These are phyloP conservation scores for Drosophila affinis DNA, from an alignment of 2,888 invertebrate genomes.

Conservation along the genomic window DNA sequence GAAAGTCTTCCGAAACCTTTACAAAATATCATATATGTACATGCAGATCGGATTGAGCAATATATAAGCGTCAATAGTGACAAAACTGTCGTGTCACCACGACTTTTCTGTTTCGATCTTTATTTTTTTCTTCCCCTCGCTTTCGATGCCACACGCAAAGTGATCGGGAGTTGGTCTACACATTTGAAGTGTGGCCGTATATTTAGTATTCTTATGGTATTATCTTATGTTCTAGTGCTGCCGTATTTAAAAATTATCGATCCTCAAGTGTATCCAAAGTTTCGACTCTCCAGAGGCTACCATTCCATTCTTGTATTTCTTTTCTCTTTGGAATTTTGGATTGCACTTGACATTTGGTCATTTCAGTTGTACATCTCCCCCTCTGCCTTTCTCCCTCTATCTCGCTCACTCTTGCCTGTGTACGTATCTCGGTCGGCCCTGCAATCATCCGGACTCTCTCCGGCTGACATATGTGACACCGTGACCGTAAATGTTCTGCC, in stretches of 20 bases:
- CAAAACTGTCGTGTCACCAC: too few relatives aligned
- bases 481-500: conserved; percentile 72
- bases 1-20: too few relatives aligned
- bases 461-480: conserved; percentile 59
- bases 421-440: conserved; percentile 19
- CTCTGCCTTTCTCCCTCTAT: neutral
- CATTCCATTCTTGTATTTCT: conserved; percentile 8
- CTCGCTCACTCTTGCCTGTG: conserved; percentile 1
- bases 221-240: too few relatives aligned
- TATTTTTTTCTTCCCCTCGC: too few relatives aligned
- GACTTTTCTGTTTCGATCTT: too few relatives aligned
- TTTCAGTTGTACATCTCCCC: conserved; percentile 56
- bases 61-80: too few relatives aligned
- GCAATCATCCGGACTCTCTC: conserved; percentile 41
- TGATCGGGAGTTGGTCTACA: too few relatives aligned
- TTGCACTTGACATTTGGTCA: conserved; percentile 69
- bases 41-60: neutral
- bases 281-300: neutral
- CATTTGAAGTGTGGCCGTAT: too few relatives aligned
- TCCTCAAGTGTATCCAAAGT: neutral
- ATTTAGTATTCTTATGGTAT: too few relatives aligned
- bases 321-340: conserved; percentile 15
- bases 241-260: too few relatives aligned
- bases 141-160: too few relatives aligned
- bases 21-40: neutral